Evolutionary conservation across 1,140 invertebrate genomes (phyloP).

Genomic region (Dendrolimus punctatus): DNA sequence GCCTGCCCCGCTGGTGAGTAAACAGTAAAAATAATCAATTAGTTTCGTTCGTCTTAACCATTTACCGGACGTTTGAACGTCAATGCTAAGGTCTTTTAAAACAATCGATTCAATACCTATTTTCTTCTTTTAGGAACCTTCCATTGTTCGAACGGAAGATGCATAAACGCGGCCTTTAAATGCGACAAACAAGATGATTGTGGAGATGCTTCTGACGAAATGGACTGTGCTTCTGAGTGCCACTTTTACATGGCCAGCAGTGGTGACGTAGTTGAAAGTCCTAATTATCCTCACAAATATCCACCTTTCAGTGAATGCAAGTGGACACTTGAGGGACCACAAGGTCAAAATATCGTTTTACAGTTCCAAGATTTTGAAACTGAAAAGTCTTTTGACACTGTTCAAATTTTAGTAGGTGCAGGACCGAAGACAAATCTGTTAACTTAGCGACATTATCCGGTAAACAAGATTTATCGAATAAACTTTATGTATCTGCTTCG

Average conservation of each 20-base stretch:
- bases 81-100: constrained; percentile 9
- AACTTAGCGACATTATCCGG: constrained; percentile 94
- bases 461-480: constrained; percentile 85
- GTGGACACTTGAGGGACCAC: constrained; percentile 97
- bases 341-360: constrained; percentile 94
- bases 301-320: constrained; percentile 92
- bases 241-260: constrained; percentile 94
- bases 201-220: constrained; percentile 92
- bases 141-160: constrained; percentile 94
- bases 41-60: background rate
- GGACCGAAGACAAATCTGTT: constrained; percentile 94
- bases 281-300: constrained; percentile 95
- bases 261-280: constrained; percentile 95
- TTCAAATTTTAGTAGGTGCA: constrained; percentile 94
- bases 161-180: constrained; percentile 90
- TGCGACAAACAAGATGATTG: constrained; percentile 96
- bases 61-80: background rate
- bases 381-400: constrained; percentile 95
- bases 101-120: constrained; percentile 19
- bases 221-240: constrained; percentile 90
- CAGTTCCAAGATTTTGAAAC: constrained; percentile 98
- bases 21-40: constrained; percentile 4
- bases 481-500: constrained; percentile 92
- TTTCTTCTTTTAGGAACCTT: constrained; percentile 79
- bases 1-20: constrained; percentile 91